Base-by-base conservation (phyloP, 2,797 vertebrate species). In the Acrocephalus scirpaceus region DNA sequence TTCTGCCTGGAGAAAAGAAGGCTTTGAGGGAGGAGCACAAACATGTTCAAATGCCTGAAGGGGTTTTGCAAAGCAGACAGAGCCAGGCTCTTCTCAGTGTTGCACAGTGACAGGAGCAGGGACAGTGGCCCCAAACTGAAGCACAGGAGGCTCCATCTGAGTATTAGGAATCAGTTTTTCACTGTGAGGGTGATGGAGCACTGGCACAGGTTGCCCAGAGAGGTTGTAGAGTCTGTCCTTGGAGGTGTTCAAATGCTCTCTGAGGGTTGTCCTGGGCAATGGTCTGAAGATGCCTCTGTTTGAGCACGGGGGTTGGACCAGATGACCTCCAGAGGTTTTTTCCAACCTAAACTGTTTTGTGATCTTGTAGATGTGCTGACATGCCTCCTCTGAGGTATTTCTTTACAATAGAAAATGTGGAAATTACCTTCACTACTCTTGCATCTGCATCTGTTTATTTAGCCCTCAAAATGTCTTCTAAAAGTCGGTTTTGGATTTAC, bases 201-300 rank as follows among this genome's bases (percentile, higher is more conserved):
- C 34, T 70, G 66, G 13, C 50, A 61, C 25, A 75, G 50, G 7
- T 29, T 65, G 21, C 10, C 22, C n/a, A 29, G 20, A 30, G 29
- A 45, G 14, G 11, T 16, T 48, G 14, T 23, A 12, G 45, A 48
- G n/a, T 32, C 17, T 1, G 1, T 53, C 14, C 42, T 61, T 87
- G 45, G 17, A 71, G 14, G 11, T 58, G 9, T 25, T 66, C 9
- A n/a, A 2, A 85, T 76, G 34, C 38, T 75, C 18, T 4, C 32
- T 74, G 57, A 27, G 30, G 13, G 12, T 1, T 1, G 4, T 64
- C 30, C n/a, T 64, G n/a, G 10, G 40, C 47, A 36, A 0, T 15
- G 5, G 5, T 11, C 25, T 71, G 23, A 45, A 69, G 34, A 12
- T 75, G 36, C 11, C 10, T 32, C 44, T 93, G 13, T 7, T 36